Conservation (phyloP, 2,888 invertebrate species). For the Caradrina clavipalpis region DNA sequence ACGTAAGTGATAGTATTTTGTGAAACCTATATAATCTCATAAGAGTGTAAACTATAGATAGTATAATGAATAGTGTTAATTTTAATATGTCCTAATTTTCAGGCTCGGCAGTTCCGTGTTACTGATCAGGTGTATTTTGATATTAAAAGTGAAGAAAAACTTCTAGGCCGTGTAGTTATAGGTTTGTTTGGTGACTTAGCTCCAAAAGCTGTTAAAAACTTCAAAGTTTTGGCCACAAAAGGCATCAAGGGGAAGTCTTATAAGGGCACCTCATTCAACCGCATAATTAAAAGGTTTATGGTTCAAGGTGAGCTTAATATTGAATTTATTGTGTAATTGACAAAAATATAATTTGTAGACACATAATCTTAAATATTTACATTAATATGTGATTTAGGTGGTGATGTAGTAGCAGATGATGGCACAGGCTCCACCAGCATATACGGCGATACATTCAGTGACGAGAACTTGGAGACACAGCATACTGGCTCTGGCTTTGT, state of each 20-base stretch:
- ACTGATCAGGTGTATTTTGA: conserved; percentile 96
- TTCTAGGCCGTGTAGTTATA: conserved; percentile 94
- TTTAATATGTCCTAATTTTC: conserved; percentile 56
- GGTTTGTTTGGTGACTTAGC: conserved; percentile 97
- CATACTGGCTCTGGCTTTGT: conserved; percentile 96
- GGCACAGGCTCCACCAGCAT: conserved; percentile 96
- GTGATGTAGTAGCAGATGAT: conserved; percentile 95
- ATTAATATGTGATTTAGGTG: conserved; percentile 89
- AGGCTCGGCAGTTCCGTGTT: conserved; percentile 93
- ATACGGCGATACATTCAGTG: conserved; percentile 96
- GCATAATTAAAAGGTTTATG: conserved; percentile 97
- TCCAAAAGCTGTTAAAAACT: conserved; percentile 97
- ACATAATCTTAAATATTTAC: background rate
- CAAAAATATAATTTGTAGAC: background rate
- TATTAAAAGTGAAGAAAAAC: conserved; percentile 93
- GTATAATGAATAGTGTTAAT: background rate
- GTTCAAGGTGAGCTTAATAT: conserved; percentile 94
- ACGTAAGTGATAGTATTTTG: conserved; percentile 63
- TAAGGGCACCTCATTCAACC: conserved; percentile 95
- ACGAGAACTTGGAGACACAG: conserved; percentile 96
- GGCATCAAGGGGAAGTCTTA: conserved; percentile 95
- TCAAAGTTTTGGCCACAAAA: conserved; percentile 94
- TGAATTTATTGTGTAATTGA: background rate
- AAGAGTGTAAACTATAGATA: background rate
- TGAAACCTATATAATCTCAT: background rate